Conservation (phyloP, 2,113 vertebrate species). For the Campylorhamphus procurvoides region DNA sequence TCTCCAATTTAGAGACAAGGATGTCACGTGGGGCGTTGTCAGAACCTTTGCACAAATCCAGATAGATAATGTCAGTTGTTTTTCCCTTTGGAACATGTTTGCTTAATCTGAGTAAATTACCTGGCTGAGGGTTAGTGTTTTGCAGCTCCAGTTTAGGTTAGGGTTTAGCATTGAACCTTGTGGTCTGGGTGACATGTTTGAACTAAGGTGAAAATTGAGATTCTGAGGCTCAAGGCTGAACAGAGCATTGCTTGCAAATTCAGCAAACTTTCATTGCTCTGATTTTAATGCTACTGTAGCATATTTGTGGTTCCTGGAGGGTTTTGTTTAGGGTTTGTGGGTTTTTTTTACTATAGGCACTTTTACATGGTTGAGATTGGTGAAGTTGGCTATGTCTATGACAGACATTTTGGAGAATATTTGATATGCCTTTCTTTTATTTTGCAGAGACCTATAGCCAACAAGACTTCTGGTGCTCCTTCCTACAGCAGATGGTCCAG, state of each 20-base stretch:
- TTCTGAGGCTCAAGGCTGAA: neutral
- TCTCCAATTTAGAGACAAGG: neutral
- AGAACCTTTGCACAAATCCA: neutral
- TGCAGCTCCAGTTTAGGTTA: neutral
- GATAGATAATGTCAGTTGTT: neutral
- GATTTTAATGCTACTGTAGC: neutral
- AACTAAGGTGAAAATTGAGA: neutral
- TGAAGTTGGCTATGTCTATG: neutral
- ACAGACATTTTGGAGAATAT: neutral
- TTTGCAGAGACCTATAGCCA: constrained; percentile 78
- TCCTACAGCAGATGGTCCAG: constrained; percentile 88
- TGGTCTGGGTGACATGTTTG: neutral
- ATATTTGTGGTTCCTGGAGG: neutral
- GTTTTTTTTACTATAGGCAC: neutral
- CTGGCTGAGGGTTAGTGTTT: neutral
- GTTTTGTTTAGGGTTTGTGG: neutral
- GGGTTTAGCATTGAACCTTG: neutral
- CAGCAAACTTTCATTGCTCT: neutral
- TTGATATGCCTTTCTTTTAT: constrained; percentile 26
- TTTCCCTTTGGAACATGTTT: neutral
- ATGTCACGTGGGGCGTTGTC: neutral
- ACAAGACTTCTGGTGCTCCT: constrained; percentile 77
- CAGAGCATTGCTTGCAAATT: neutral
- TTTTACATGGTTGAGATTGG: neutral
- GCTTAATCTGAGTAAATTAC: neutral